Evolutionary conservation across 2,113 vertebrate genomes (phyloP), one percentile per base, ranked within the genome.

Genomic region (Leiothrix lutea): DNA sequence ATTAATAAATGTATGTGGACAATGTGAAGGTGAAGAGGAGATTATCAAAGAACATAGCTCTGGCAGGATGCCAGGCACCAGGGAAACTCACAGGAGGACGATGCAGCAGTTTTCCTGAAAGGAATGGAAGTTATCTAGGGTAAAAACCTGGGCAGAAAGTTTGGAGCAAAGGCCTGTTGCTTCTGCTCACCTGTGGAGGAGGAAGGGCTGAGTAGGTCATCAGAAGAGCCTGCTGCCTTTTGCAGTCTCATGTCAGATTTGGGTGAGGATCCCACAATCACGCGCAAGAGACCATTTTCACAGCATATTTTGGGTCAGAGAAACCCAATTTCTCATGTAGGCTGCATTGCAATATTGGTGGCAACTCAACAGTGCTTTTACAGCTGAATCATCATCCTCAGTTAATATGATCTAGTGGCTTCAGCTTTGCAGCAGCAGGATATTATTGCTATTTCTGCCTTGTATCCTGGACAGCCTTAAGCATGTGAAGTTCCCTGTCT

Each of bases 21-120:
- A 81, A 65, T 4, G 40, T n/a, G 72, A 80, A 86, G 54, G 56
- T 80, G 60, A 92, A 80, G 58, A 83, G 62, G 23, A 82, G 60
- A 81, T 70, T 84, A 62, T 56, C 35, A 36, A 79, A 81, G 64
- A 73, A 75, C 0, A 0, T 26, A 56, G 35, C 12, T 73, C 51
- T 56, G 82, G 56, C 1, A 0, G 36, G 25, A 38, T 71, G 77
- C 51, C 77, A 95, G 61, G 25, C 77, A 57, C n/a, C 0, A 0
- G 48, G 22, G 44, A 71, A 86, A 48, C 48, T 66, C 4, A 1
- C 35, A 47, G 60, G 24, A 90, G 36, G 18, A 33, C 0, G 0
- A 69, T 5, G 10, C 42, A 91, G n/a, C 47, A 61, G 8, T 58
- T 81, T 71, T 74, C 25, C 69, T 86, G 48, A 51, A 83, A 17